Base-by-base conservation (phyloP, 1,140 invertebrate genomes). In the Spodoptera litura region DNA sequence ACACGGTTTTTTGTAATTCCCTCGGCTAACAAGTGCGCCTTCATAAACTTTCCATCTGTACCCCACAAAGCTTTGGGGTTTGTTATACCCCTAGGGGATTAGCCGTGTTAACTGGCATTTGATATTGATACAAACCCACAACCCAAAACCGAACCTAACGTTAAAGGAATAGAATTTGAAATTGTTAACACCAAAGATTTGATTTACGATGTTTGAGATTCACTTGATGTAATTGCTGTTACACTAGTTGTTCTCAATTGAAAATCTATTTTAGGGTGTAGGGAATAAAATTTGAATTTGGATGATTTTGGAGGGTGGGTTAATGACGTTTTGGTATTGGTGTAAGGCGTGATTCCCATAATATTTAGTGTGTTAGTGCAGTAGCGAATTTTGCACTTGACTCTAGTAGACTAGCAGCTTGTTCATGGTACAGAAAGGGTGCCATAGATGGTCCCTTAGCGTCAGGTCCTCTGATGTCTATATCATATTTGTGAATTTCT, bases 361-460 rank as follows among this genome's bases (percentile, higher is more conserved):
- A 92, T 93, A 90, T 90, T 86, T 89, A 85, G 86, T 82, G 86
- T 84, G 78, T 90, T 84, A 86, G 83, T 86, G 78, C 71, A 73
- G 85, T 84, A 93, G 83, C 83, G 88, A 91, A 91, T 93, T 93
- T 87, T 88, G 88, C 92, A 91, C 92, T 93, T 92, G 92, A 91
- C 91, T 89, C 81, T 89, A 68, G 78, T 56, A 66, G 86, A 83
- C 82, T 86, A 88, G 89, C 89, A 92, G 91, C 91, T 93, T 93
- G 92, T 92, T 93, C 79, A 73, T 71, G 20, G 15, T 87, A 85
- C 85, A 87, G 38, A 84, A 85, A 84, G 89, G 88, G 85, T 87
- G 83, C 77, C 72, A 27, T 12, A 25, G 68, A 81, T 78, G 71
- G 76, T 84, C 85, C 82, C 85, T 76, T 25, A 44, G 81, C 61